Conservation (phyloP, 1,140 invertebrate genomes). For the Atta colombica region DNA sequence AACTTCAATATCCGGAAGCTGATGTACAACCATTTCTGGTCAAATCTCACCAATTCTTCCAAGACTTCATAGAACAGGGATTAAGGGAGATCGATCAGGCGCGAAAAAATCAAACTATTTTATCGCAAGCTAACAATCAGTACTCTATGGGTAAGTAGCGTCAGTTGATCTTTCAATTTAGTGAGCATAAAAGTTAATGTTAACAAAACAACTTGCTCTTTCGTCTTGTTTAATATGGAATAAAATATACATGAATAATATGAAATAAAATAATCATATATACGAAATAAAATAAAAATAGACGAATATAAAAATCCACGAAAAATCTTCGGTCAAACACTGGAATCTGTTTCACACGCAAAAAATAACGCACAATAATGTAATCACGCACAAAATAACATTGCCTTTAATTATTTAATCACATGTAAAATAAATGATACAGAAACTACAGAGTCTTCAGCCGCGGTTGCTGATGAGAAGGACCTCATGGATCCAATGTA, state of each 20-base stretch:
- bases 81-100: constrained; percentile 92
- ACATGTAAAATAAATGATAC: constrained; percentile 42
- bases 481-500: constrained; percentile 82
- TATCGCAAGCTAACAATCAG: constrained; percentile 79
- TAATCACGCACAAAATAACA: background rate
- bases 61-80: constrained; percentile 96
- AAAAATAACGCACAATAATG: too few relatives aligned
- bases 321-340: background rate
- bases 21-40: constrained; percentile 95
- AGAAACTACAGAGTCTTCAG: constrained; percentile 69
- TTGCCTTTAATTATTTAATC: background rate
- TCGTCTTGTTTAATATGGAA: background rate
- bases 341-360: background rate
- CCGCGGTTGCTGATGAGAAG: constrained; percentile 78
- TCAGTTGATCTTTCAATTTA: background rate
- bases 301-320: background rate
- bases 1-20: constrained; percentile 95
- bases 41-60: constrained; percentile 96
- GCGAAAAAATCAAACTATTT: constrained; percentile 85
- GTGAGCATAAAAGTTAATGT: constrained; percentile 8
- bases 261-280: background rate
- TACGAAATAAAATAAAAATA: background rate
- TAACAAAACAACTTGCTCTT: background rate
- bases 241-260: too few relatives aligned
- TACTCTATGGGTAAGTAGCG: constrained; percentile 77